Evolutionary conservation across 2,797 vertebrate genomes (phyloP), one percentile per base, ranked within the genome.

Genomic region (Synaphobranchus kaupii): DNA sequence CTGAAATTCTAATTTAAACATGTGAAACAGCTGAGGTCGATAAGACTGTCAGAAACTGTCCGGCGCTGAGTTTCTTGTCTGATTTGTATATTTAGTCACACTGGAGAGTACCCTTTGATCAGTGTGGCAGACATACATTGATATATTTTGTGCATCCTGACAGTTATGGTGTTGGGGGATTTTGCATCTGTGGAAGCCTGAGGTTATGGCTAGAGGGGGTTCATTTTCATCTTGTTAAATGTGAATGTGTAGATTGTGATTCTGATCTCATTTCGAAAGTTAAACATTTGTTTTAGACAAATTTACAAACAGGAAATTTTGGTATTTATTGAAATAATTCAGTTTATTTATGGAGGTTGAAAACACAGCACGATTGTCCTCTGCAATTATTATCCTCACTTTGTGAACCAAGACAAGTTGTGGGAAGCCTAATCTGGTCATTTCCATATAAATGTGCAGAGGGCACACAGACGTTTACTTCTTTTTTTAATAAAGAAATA

Each of bases 1-100:
- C 39, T 25, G 34, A 56, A 87, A 84, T 84, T 84, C 81, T 73
- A 39, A 76, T 87, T 56, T 83, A 52, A 48, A 52, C 5, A 58
- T 58, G 52, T 34, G 22, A 73, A 84, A 87, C 6, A 76, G 50
- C 50, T 39, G 58, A 78, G 83, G 10, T 0, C 31, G 25, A 47
- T 71, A 28, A 84, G 25, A 84, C 56, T 12, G 78, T 50, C 25
- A 83, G 17, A 34, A 76, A 73, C 83, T 1, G 44, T 15, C 82
- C 3, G 39, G 47, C 15, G 31, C 47, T 25, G 44, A 34, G 60
- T 50, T 60, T 71, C 50, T 56, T 28, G 80, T 44, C 48, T 31
- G 12, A 50, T 80, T 17, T 66, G 34, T 63, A 9, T 48, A 50
- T 22, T 56, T 50, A 1, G 80, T 83, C 63, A 56, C 47, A 6